Base-by-base conservation (phyloP, 2,888 invertebrate species). In the Subacronicta megacephala region DNA sequence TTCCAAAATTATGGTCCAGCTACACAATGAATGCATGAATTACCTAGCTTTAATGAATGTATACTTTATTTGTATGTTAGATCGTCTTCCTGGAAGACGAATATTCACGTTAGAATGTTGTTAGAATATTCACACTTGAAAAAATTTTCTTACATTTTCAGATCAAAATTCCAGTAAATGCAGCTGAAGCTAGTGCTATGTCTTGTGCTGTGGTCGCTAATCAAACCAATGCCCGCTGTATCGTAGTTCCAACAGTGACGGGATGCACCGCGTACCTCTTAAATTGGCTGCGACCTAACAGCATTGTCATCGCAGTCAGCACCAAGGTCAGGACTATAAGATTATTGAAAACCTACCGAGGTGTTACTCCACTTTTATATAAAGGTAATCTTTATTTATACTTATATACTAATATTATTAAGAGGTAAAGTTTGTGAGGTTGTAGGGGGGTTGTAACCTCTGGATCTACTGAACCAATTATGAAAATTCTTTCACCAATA, bases 271-370 rank as follows among this genome's bases (percentile, higher is more conserved):
- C 96, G 3, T 93, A 94, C 66, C 84, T 95, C 43, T 88, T 96
- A 38, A 94, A 96, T 18, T 94, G 95, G 57, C 95, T 96, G 81
- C 89, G 95, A 37, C 96, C 97, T 0, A 90, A 95, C 17, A 95
- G 96, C 70, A 95, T 96, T 5, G 94, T 97, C 54, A 86, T 97
- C 35, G 95, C 96, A 0, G 94, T 97, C 52, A 96, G 96, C 31
- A 92, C 96, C 5, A 89, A 93, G 46, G 88, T 87, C 0, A 91
- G 89, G 33, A 93, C 95, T 1, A 95, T 95, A 0, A 89, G 96
- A 35, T 94, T 95, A 72, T 89, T 97, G 40, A 95, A 95, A 69
- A 85, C 95, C 3, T 96, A 94, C 82, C 90, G 96, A 61, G 95
- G 95, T 37, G 86, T 96, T 44, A 91, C 96, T 63, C 96, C 97